These are phyloP conservation scores for Drosophila repletoides DNA, from an alignment of 1,140 invertebrate genomes.

Conservation along the genomic window DNA sequence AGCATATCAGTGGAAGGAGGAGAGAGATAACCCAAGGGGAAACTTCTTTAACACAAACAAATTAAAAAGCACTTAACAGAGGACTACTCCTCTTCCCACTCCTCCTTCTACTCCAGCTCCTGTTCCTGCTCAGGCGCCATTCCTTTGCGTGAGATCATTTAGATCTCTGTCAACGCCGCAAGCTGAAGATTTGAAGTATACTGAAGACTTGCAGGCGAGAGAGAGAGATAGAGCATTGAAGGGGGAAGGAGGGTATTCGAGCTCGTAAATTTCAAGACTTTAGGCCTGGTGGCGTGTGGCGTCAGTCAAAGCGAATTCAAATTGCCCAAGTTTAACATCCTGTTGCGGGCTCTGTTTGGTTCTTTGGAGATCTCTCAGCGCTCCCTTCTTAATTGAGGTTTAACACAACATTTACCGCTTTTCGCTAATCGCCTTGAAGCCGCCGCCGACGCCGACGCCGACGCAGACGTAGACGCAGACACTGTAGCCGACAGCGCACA, in stretches of 20 bases:
- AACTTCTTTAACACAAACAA: conserved; percentile 61
- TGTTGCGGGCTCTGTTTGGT: conserved; percentile 47
- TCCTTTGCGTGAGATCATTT: conserved; percentile 41
- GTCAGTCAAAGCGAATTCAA: conserved; percentile 74
- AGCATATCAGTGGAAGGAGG: not conserved
- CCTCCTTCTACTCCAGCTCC: not conserved
- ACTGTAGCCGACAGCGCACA: no score
- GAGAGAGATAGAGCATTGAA: no score
- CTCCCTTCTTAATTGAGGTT: conserved; percentile 66
- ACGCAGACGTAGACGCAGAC: conserved; percentile 8
- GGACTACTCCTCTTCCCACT: conserved; percentile 24
- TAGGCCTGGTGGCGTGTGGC: conserved; percentile 61
- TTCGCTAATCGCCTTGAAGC: conserved; percentile 75
- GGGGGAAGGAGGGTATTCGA: no score
- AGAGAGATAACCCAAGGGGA: not conserved
- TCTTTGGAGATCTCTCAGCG: conserved; percentile 28
- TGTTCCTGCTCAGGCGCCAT: not conserved
- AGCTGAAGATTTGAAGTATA: not conserved
- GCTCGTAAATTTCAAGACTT: conserved; percentile 58
- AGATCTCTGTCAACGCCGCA: conserved; percentile 42
- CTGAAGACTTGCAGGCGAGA: no score
- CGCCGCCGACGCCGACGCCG: conserved; percentile 27
- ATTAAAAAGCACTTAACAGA: conserved; percentile 77
- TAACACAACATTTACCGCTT: conserved; percentile 79
- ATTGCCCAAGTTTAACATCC: conserved; percentile 57